A percentile compares a stretch with the other conserved stretches of the same genome.
Evolutionary conservation across 1,140 invertebrate genomes (phyloP).

Genomic region (Trinorchestia longiramus): DNA sequence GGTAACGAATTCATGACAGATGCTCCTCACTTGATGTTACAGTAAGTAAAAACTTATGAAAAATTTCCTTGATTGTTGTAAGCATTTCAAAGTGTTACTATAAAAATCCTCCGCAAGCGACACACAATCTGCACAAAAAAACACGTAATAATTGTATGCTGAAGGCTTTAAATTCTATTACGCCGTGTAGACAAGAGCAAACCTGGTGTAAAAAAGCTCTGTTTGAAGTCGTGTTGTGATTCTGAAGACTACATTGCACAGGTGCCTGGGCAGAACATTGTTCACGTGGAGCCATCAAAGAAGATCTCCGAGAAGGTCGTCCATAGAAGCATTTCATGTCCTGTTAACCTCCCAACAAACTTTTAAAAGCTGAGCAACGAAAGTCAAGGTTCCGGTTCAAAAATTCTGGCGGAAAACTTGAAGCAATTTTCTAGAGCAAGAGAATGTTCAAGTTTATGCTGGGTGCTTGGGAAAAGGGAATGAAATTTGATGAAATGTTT

Average conservation of each 20-base stretch:
- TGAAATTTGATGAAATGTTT: background rate
- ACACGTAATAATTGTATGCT: no score
- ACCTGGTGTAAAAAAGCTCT: no score
- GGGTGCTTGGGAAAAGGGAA: background rate
- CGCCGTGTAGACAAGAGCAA: no score
- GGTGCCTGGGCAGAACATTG: background rate
- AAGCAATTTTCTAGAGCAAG: background rate
- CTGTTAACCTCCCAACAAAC: background rate
- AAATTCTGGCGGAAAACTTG: background rate
- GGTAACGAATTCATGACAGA: no score
- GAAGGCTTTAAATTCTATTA: no score
- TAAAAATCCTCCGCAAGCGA: no score
- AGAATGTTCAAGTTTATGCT: background rate
- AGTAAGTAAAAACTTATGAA: no score
- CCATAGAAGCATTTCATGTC: background rate
- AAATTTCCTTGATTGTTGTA: no score
- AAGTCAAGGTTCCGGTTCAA: background rate
- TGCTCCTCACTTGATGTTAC: no score
- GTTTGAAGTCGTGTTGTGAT: no score
- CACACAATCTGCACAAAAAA: no score
- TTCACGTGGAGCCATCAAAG: background rate
- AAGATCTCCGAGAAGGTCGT: background rate
- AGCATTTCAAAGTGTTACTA: no score
- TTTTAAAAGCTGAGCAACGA: background rate
- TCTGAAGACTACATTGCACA: background rate